Evolutionary conservation across 2,113 vertebrate species (phyloP).

Genomic region (Pyrgilauda ruficollis): DNA sequence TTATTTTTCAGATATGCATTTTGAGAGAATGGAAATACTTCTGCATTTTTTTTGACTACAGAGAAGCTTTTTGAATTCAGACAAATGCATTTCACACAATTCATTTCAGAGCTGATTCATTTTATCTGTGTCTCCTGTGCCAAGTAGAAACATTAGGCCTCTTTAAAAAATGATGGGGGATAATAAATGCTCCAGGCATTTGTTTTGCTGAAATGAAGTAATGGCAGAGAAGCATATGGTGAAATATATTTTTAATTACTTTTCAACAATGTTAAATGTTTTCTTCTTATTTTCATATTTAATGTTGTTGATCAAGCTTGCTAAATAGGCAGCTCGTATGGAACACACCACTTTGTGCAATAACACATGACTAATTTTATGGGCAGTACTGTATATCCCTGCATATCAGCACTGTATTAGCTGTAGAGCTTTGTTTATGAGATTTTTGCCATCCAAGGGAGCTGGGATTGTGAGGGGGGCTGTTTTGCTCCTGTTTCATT

Average conservation of each 20-base stretch:
- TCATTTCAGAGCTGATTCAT: constrained; percentile 68
- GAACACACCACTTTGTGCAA: constrained; percentile 63
- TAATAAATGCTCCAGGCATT: constrained; percentile 75
- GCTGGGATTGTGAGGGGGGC: not conserved
- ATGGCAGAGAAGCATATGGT: constrained; percentile 72
- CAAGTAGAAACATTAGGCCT: constrained; percentile 69
- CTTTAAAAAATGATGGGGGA: constrained; percentile 74
- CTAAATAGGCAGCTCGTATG: constrained; percentile 56
- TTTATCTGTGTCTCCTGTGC: constrained; percentile 65
- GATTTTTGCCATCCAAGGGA: constrained; percentile 34
- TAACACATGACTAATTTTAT: constrained; percentile 73
- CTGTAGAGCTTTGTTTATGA: constrained; percentile 57
- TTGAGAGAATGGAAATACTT: not conserved
- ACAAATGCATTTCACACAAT: constrained; percentile 56
- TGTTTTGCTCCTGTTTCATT: not conserved
- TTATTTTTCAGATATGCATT: constrained; percentile 7
- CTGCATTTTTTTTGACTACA: constrained; percentile 23
- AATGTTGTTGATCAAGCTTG: constrained; percentile 72
- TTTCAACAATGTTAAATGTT: constrained; percentile 77
- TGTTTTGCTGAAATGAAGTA: constrained; percentile 72
- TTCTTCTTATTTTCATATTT: constrained; percentile 75
- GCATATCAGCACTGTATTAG: constrained; percentile 35
- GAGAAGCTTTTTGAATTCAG: constrained; percentile 56
- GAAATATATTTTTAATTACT: constrained; percentile 83
- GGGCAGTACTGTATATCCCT: constrained; percentile 48